Percentiles rank a stretch among this genome's conserved stretches.
Conservation (phyloP, 2,888 invertebrate genomes). For the Listrodromus nycthemerus region DNA sequence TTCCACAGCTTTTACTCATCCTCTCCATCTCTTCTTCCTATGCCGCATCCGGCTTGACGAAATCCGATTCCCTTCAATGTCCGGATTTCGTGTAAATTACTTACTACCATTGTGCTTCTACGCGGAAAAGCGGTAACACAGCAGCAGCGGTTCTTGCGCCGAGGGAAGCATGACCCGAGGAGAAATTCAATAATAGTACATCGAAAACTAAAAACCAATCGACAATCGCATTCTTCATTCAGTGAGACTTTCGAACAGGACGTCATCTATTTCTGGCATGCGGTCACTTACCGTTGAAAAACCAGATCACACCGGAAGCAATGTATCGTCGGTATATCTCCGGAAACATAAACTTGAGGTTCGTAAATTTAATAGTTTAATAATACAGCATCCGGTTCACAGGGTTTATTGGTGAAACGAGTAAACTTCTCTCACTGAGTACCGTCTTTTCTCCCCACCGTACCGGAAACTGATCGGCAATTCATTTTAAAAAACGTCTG, state of each 20-base stretch:
- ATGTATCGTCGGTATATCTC: not conserved
- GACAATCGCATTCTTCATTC: not conserved
- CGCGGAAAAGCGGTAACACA: not conserved
- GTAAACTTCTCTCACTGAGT: slow-evolving; percentile 15
- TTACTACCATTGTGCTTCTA: slow-evolving; percentile 30
- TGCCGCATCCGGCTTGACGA: slow-evolving; percentile 36
- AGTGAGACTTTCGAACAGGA: no score
- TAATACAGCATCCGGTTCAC: not conserved
- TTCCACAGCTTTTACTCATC: slow-evolving; percentile 1
- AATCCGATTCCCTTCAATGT: slow-evolving; percentile 46
- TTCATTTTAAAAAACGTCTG: slow-evolving; percentile 76
- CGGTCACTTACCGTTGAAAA: no score
- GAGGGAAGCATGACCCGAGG: not conserved
- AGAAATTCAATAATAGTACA: not conserved
- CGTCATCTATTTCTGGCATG: no score
- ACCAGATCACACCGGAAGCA: no score
- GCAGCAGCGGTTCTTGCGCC: not conserved
- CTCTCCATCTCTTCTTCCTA: slow-evolving; percentile 40
- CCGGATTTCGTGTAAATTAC: slow-evolving; percentile 49
- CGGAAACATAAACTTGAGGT: not conserved
- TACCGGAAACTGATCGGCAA: slow-evolving; percentile 60
- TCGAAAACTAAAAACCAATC: not conserved
- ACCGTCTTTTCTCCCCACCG: slow-evolving; percentile 3
- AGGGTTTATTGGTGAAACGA: slow-evolving; percentile 1
- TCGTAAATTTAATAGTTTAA: not conserved